A percentile compares a stretch with the other conserved stretches of the same genome.
phyloP scores from a whole-genome alignment of 1,140 invertebrate genomes.

The Drosophila equinoxialis region DNA sequence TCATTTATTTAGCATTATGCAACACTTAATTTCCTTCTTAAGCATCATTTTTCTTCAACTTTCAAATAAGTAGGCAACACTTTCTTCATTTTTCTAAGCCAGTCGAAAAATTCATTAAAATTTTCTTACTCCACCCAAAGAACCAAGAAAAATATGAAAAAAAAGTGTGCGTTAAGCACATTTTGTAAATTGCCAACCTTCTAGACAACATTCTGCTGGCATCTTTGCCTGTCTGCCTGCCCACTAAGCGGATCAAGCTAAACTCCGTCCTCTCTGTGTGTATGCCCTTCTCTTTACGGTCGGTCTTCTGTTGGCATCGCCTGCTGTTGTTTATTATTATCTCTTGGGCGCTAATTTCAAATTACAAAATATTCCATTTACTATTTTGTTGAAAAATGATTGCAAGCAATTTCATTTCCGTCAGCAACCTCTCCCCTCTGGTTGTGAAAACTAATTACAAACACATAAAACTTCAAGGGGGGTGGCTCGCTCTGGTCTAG shows the following conservation, averaged over 20 bases:
- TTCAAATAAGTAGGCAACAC: slow-evolving; percentile 52
- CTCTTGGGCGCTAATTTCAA: slow-evolving; percentile 72
- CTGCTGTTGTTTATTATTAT: slow-evolving; percentile 77
- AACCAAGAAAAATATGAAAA: slow-evolving; percentile 21
- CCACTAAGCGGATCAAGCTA: slow-evolving; percentile 31
- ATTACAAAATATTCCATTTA: slow-evolving; percentile 78
- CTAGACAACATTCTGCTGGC: slow-evolving; percentile 2
- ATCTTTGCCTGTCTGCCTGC: not conserved
- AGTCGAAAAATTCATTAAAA: slow-evolving; percentile 67
- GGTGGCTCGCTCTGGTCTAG: slow-evolving; percentile 25
- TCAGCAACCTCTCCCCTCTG: slow-evolving; percentile 17
- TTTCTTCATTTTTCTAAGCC: slow-evolving; percentile 55
- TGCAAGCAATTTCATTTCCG: slow-evolving; percentile 80
- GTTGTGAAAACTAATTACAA: slow-evolving; percentile 76
- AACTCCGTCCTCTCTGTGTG: not conserved
- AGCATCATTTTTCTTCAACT: slow-evolving; percentile 18
- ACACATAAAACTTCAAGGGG: slow-evolving; percentile 70
- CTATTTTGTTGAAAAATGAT: slow-evolving; percentile 78
- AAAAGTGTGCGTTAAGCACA: slow-evolving; percentile 67
- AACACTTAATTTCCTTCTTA: slow-evolving; percentile 46
- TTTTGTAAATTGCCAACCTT: slow-evolving; percentile 64
- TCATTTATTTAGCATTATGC: slow-evolving; percentile 32
- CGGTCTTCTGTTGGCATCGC: slow-evolving; percentile 21
- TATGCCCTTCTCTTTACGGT: not conserved
- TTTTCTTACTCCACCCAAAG: not conserved